Percentiles rank a stretch among this genome's conserved stretches.
phyloP scores from a whole-genome alignment of 2,888 invertebrate species.

The Macaria notata region DNA sequence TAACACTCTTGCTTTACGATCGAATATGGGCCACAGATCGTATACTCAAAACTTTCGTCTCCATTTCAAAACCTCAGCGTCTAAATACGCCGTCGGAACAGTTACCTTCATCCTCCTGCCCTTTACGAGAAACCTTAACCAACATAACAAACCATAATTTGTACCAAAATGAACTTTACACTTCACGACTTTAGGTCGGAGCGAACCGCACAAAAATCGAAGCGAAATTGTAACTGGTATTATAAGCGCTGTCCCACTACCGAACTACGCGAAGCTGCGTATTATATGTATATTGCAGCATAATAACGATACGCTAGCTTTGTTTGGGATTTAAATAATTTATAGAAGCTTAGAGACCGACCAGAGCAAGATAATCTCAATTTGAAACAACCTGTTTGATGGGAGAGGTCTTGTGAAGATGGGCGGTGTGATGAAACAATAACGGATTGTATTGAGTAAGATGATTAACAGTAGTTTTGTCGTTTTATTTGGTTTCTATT shows the following conservation, averaged over 20 bases:
- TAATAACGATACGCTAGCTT: conserved; percentile 43
- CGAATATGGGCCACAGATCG: conserved; percentile 31
- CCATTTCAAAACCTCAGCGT: conserved; percentile 50
- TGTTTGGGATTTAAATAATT: conserved; percentile 42
- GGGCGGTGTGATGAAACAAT: conserved; percentile 18
- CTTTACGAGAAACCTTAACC: conserved; percentile 45
- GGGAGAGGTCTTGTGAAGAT: conserved; percentile 9
- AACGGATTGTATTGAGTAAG: conserved; percentile 18
- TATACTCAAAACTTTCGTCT: conserved; percentile 43
- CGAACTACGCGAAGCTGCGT: conserved; percentile 53
- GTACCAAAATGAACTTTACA: conserved; percentile 31
- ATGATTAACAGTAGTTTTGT: conserved; percentile 10
- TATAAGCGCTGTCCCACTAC: conserved; percentile 53
- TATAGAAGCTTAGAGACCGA: conserved; percentile 31
- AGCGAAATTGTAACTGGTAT: conserved; percentile 47
- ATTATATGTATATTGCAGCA: conserved; percentile 39
- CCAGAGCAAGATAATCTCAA: conserved; percentile 24
- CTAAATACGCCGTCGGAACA: conserved; percentile 54
- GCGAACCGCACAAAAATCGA: conserved; percentile 27
- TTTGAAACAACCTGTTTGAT: not conserved
- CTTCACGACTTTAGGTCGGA: conserved; percentile 12
- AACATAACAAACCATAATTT: conserved; percentile 15
- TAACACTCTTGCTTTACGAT: conserved; percentile 31
- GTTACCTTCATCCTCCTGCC: conserved; percentile 58
- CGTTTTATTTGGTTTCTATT: conserved; percentile 5